Evolutionary conservation across 2,888 invertebrate genomes (phyloP).

Genomic region (Xanthia icteritia): DNA sequence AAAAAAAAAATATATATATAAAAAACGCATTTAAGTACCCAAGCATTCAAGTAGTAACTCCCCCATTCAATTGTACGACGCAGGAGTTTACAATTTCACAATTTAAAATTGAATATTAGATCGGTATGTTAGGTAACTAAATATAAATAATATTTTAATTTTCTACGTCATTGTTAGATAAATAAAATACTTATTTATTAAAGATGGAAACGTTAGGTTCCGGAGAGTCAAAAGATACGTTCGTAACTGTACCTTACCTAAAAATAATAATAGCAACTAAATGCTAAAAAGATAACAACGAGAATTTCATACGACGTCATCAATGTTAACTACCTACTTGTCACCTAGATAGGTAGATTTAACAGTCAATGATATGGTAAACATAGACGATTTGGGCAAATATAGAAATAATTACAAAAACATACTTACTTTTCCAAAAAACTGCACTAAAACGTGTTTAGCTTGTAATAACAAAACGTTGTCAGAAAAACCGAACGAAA

Average conservation of each 20-base stretch:
- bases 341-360: background rate
- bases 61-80: slow-evolving; percentile 12
- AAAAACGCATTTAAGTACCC: slow-evolving; percentile 2
- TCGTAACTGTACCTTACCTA: background rate
- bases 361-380: background rate
- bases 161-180: background rate
- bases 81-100: slow-evolving; percentile 38
- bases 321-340: background rate
- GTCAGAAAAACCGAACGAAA: slow-evolving; percentile 19
- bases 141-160: background rate
- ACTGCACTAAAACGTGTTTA: slow-evolving; percentile 18
- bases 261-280: background rate
- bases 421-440: slow-evolving; percentile 1
- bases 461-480: slow-evolving; percentile 20
- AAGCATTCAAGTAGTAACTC: background rate
- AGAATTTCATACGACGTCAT: background rate
- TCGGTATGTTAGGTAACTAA: too few relatives aligned
- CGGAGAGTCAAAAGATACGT: background rate
- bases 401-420: slow-evolving; percentile 10
- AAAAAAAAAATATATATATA: too few relatives aligned
- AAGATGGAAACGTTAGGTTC: background rate
- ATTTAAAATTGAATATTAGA: slow-evolving; percentile 1
- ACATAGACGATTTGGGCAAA: background rate
- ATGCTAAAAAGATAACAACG: background rate
- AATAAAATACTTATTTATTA: background rate